Evolutionary conservation across 64 coral and sea anemone genomes (phyloP), one percentile per base, ranked within the genome.

Genomic region (Anthopleura sola): DNA sequence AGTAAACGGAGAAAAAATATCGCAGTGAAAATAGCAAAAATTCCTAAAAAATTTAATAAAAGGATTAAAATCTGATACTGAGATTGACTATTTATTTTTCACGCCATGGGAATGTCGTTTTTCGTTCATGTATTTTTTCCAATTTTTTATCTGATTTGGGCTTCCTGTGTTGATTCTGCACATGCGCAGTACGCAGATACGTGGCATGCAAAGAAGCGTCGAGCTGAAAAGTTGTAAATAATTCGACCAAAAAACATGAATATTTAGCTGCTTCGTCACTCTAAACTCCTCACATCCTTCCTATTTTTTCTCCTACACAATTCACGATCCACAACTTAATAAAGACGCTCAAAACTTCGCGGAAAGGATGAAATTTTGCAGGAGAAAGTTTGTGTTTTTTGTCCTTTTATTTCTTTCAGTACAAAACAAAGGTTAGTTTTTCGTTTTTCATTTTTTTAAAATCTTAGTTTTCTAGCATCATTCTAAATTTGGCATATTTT

Each of bases 121-220:
- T 53, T 9, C 50, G 14, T 53, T 53, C 13, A 53, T 53, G 50
- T 12, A 15, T 53, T 53, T 53, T 53, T 44, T 44, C 2, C n/a
- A n/a, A 1, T 44, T 44, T 44, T 2, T 44, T 44, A 44, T 44
- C 40, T 53, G 50, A 15, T 38, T 24, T 48, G 76, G 76, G 44
- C 76, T 79, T 48, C 76, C 76, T 79, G 76, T 44, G 51, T 56
- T 60, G 0, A 16, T 46, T 24, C 18, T 58, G 24, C 6, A 58
- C 82, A 83, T 83, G 82, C 82, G 82, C 82, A 83, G 8, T 56
- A 54, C 26, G 46, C 18, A 20, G 16, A 20, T 83, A 83, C 82
- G 82, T 83, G 82, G 82, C 82, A 83, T 1, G 23, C 82, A 60
- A 83, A 32, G 51, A 83, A 60, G 32, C 29, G 82, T 37, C 17